A percentile compares a stretch with the other conserved stretches of the same genome.
These are phyloP conservation scores for Melipona bicolor DNA, from an alignment of 2,888 invertebrate species.

Conservation along the genomic window DNA sequence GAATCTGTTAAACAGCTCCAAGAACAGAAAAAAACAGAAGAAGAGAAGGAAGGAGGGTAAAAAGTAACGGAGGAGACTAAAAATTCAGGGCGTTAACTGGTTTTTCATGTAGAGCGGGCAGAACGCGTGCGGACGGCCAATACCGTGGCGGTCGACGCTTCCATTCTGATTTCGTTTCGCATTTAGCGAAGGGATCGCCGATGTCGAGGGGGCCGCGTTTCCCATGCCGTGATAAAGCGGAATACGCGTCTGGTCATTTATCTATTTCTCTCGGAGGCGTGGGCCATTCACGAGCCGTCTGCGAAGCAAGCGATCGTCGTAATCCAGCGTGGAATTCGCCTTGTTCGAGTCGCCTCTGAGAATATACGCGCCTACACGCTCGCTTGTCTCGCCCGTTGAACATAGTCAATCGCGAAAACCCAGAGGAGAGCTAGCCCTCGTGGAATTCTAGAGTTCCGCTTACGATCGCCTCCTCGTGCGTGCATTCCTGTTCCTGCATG, in stretches of 20 bases:
- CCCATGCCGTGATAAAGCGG: constrained; percentile 52
- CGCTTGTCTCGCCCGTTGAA: constrained; percentile 54
- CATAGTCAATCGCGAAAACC: constrained; percentile 50
- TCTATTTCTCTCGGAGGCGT: constrained; percentile 59
- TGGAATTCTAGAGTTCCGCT: constrained; percentile 51
- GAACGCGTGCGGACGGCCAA: constrained; percentile 12
- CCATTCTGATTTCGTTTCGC: constrained; percentile 48
- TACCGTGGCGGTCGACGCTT: constrained; percentile 36
- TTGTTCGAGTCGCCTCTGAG: constrained; percentile 56
- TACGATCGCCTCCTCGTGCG: background rate
- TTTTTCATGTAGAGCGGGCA: constrained; percentile 19
- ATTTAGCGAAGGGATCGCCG: constrained; percentile 34
- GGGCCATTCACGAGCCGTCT: constrained; percentile 57
- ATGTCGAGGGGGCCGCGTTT: constrained; percentile 35
- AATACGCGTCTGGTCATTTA: constrained; percentile 51
- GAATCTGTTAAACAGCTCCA: background rate
- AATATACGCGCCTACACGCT: constrained; percentile 59
- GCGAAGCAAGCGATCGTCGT: constrained; percentile 50
- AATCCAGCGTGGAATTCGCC: constrained; percentile 65
- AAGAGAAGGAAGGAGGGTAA: too few species aligned
- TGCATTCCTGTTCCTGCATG: background rate
- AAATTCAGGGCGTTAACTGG: background rate
- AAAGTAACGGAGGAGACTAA: background rate
- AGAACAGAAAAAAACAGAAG: background rate
- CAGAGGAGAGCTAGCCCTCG: constrained; percentile 30